phyloP scores from a whole-genome alignment of 2,888 invertebrate genomes.

The Pimpla rufipes region DNA sequence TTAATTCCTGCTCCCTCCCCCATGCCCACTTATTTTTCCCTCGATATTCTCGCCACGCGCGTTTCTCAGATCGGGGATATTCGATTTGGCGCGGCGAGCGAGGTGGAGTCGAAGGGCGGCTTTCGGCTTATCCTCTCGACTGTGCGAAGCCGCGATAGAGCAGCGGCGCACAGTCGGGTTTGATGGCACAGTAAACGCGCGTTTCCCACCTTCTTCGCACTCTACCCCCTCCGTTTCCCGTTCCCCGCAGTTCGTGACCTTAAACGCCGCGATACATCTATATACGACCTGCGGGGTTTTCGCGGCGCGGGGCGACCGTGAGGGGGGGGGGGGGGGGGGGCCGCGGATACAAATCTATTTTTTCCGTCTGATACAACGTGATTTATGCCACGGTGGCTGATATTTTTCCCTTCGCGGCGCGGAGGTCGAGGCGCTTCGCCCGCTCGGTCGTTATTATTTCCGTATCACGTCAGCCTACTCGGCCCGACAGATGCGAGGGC shows the following conservation, averaged over 20 bases:
- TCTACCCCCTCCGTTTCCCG: conserved; percentile 30
- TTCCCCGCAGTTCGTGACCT: conserved; percentile 34
- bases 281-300: not conserved
- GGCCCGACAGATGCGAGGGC: conserved; percentile 57
- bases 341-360: conserved; percentile 65
- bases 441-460: conserved; percentile 77
- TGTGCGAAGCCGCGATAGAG: conserved; percentile 48
- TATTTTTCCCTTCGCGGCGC: conserved; percentile 54
- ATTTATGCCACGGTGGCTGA: conserved; percentile 62
- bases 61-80: conserved; percentile 51
- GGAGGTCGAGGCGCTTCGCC: conserved; percentile 50
- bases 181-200: conserved; percentile 53
- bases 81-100: conserved; percentile 60
- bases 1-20: not conserved
- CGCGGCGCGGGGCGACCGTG: not conserved
- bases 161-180: conserved; percentile 1
- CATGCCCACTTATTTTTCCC: conserved; percentile 16
- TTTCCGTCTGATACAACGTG: conserved; percentile 61
- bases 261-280: conserved; percentile 50
- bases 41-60: conserved; percentile 36
- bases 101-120: conserved; percentile 37
- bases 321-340: not conserved
- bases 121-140: conserved; percentile 56
- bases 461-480: conserved; percentile 71
- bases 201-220: conserved; percentile 49